Base-by-base conservation (phyloP, 2,797 vertebrate genomes). In the Euthynnus affinis region DNA sequence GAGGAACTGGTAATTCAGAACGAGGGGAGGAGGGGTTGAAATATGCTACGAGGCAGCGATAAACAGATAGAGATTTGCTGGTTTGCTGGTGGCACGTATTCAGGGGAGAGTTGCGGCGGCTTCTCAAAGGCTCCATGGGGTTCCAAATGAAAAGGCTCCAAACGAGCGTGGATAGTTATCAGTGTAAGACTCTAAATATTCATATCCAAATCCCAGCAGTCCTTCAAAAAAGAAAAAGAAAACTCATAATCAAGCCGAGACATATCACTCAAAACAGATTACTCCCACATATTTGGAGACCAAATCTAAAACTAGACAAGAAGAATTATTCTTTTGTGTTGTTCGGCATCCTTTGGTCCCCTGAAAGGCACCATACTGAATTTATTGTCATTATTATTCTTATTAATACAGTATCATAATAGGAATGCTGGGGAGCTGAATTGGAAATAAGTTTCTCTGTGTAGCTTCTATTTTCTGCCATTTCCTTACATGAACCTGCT, bases 181-280 rank as follows among this genome's bases (percentile, higher is more conserved):
- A 78, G 83, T 78, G 71, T 79, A 85, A 88, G 76, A 81, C 74
- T 87, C 86, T 80, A 83, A 88, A 90, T 83, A 91, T 92, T 90
- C 82, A 88, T 81, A 88, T 78, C 78, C 65, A 83, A 87, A 86
- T 86, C 83, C 82, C 91, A 87, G 85, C 86, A 80, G 90, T 55
- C 75, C 75, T 74, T 74, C 84, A 55, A 73, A 88, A 90, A 71
- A 76, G 29, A 74, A 88, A 85, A 87, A 71, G 0, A 87, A 84
- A 87, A 84, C 79, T 89, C 81, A 56, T 79, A 83, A 92, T 91
- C 85, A 83, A 86, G 77, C 67, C 6, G 32, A 85, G 80, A 88
- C 88, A 5, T 58, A 86, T 91, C 89, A 85, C 73, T 93, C 85
- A 76, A 87, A 93, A 85, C 82, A 81, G 86, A 91, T 87, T 81